phyloP scores from a whole-genome alignment of 2,797 vertebrate genomes.

The Hoplostethus mediterraneus region DNA sequence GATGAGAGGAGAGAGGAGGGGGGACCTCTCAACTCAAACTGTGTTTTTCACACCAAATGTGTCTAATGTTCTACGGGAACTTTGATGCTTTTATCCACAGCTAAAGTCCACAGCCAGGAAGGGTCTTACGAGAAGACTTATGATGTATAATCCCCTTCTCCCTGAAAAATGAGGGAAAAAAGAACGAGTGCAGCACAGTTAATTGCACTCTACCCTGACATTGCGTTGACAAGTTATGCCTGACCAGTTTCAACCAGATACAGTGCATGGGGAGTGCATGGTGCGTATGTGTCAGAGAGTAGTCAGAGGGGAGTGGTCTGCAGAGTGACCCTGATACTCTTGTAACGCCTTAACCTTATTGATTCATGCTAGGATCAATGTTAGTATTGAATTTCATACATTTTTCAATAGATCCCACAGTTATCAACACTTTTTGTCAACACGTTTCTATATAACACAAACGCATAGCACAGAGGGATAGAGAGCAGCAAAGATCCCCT shows the following conservation, averaged over 20 bases:
- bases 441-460: background rate
- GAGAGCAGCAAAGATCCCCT: background rate
- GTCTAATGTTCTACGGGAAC: slow-evolving; percentile 59
- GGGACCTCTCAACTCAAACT: slow-evolving; percentile 32
- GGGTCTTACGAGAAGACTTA: slow-evolving; percentile 69
- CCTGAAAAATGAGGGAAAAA: slow-evolving; percentile 51
- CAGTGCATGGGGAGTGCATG: slow-evolving; percentile 29
- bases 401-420: slow-evolving; percentile 10
- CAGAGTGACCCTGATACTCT: slow-evolving; percentile 7
- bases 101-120: slow-evolving; percentile 55
- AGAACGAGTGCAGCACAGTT: slow-evolving; percentile 63
- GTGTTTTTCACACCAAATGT: slow-evolving; percentile 43
- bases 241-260: slow-evolving; percentile 71
- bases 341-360: slow-evolving; percentile 1
- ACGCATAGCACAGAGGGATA: background rate
- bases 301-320: slow-evolving; percentile 22
- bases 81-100: slow-evolving; percentile 68
- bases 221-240: slow-evolving; percentile 54
- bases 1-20: slow-evolving; percentile 11
- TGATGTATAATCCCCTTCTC: slow-evolving; percentile 70
- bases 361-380: slow-evolving; percentile 40
- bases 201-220: slow-evolving; percentile 61
- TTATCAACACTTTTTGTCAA: slow-evolving; percentile 3
- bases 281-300: slow-evolving; percentile 15
- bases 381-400: slow-evolving; percentile 27